A percentile compares a stretch with the other conserved stretches of the same genome.
These are phyloP conservation scores for Muntiacus muntjak DNA, from an alignment of 2,113 vertebrate genomes.

Conservation along the genomic window DNA sequence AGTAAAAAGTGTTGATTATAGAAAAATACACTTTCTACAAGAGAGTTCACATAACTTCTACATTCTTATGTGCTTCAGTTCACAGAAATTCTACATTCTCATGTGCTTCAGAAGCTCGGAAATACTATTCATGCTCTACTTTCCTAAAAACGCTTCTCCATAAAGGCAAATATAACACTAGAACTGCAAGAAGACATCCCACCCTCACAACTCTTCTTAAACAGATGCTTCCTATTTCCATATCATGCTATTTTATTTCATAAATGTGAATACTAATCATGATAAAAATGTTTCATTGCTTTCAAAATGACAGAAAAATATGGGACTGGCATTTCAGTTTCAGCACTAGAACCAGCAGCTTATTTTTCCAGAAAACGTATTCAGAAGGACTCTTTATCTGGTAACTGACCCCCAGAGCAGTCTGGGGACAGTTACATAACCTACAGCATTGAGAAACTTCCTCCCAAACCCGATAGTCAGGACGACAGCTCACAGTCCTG, in stretches of 20 bases:
- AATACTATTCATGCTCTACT: fast-evolving
- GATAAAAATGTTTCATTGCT: background rate
- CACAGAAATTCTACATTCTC: background rate
- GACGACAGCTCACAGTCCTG: background rate
- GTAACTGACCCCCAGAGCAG: background rate
- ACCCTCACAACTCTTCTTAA: fast-evolving
- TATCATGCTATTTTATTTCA: background rate
- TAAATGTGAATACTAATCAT: background rate
- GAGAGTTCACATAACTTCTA: background rate
- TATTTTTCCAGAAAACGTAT: background rate
- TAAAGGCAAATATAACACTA: background rate
- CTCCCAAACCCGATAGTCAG: background rate
- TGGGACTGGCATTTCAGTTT: background rate
- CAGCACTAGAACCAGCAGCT: background rate
- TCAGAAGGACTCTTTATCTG: background rate
- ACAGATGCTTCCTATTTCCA: background rate
- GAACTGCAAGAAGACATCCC: background rate
- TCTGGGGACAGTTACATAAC: background rate
- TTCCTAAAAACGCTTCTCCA: background rate
- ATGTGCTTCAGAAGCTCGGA: background rate
- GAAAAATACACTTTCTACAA: background rate
- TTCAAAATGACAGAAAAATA: background rate
- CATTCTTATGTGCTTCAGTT: background rate
- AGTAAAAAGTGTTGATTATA: background rate
- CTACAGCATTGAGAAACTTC: background rate